These are phyloP conservation scores for Mantis religiosa DNA, from an alignment of 2,888 invertebrate species.

Conservation along the genomic window DNA sequence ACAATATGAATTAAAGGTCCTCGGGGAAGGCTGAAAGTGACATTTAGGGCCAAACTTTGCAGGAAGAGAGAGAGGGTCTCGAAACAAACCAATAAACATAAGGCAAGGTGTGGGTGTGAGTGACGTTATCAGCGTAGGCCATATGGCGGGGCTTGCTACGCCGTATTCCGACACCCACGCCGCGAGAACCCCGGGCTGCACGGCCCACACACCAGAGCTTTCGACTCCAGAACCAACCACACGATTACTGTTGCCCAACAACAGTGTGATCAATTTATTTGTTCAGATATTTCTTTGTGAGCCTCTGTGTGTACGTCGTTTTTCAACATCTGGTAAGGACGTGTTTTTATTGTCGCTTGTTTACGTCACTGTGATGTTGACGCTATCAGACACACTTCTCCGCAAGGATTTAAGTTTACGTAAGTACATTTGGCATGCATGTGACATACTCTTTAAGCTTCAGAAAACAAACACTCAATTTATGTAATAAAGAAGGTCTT, in stretches of 20 bases:
- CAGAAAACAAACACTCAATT: not conserved
- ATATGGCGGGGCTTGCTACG: not conserved
- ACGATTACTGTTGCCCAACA: not conserved
- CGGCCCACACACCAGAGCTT: not conserved
- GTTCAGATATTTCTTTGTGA: not conserved
- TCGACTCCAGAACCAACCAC: not conserved
- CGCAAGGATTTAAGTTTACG: not conserved
- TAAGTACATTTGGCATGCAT: not conserved
- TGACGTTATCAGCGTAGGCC: not conserved
- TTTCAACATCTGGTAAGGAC: not conserved
- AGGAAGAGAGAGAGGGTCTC: not conserved
- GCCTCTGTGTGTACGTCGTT: not conserved
- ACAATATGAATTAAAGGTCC: not conserved
- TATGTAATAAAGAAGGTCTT: too few species aligned
- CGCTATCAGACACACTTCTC: not conserved
- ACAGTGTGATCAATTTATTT: not conserved
- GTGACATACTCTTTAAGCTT: not conserved
- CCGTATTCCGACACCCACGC: not conserved
- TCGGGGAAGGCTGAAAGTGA: not conserved
- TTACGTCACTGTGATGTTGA: not conserved
- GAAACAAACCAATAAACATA: not conserved
- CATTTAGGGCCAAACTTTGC: not conserved
- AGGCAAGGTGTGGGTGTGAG: not conserved
- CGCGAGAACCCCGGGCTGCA: not conserved
- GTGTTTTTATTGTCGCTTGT: not conserved